Percentiles rank a stretch among this genome's conserved stretches.
phyloP scores from a whole-genome alignment of 1,140 invertebrate species.

The Temnothorax nylanderi region DNA sequence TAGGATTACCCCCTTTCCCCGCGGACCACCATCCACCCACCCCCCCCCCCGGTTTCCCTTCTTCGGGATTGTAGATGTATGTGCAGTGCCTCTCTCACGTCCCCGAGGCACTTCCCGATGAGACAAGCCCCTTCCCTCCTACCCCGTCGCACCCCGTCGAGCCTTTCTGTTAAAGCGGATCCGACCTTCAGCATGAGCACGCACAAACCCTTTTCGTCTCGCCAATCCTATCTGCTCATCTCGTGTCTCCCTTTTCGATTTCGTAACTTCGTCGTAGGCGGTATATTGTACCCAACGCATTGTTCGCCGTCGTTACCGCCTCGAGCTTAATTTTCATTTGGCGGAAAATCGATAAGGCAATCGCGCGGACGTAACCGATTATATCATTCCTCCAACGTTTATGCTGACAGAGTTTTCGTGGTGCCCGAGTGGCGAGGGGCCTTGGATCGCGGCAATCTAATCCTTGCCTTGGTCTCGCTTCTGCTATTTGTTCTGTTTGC shows the following conservation, averaged over 20 bases:
- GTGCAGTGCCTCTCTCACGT: not conserved
- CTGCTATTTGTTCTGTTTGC: not conserved
- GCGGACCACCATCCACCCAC: not conserved
- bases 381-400: not conserved
- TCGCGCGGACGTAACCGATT: not conserved
- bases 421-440: too few relatives aligned
- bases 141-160: not conserved
- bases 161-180: slow-evolving; percentile 33
- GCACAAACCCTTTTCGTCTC: not conserved
- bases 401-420: not conserved
- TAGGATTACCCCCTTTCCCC: slow-evolving; percentile 45
- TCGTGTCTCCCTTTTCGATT: not conserved
- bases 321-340: slow-evolving; percentile 5
- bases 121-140: not conserved
- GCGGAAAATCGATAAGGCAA: slow-evolving; percentile 23
- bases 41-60: not conserved
- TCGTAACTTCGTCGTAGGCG: slow-evolving; percentile 4
- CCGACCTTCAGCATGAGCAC: not conserved
- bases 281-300: not conserved
- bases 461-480: not conserved
- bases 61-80: not conserved
- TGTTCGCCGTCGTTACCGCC: not conserved
- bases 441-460: slow-evolving; percentile 1
- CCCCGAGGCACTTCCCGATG: not conserved
- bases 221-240: not conserved